These are phyloP conservation scores for Xanthostigma xanthostigma DNA, from an alignment of 2,888 invertebrate species.

Conservation along the genomic window DNA sequence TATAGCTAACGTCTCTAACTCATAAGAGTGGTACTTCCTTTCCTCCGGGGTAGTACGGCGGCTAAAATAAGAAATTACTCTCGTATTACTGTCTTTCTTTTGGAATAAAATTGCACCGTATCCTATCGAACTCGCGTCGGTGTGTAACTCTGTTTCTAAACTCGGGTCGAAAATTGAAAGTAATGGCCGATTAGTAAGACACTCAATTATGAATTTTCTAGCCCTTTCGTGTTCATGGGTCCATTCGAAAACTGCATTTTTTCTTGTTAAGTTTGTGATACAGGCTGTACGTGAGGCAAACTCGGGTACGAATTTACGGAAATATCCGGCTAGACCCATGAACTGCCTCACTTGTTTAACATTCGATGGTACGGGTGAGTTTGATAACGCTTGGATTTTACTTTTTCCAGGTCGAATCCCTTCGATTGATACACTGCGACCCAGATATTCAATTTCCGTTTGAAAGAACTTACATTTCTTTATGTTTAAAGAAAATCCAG, in stretches of 20 bases:
- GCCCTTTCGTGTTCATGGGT: conserved; percentile 11
- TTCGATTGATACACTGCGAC: conserved; percentile 14
- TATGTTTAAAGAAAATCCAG: conserved; percentile 11
- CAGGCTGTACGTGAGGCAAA: conserved; percentile 3
- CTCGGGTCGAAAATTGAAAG: conserved; percentile 16
- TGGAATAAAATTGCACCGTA: conserved; percentile 18
- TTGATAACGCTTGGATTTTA: conserved; percentile 16
- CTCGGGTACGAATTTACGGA: conserved; percentile 18
- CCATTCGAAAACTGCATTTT: conserved; percentile 9
- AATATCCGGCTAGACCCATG: conserved; percentile 19
- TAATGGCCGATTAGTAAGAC: conserved; percentile 13
- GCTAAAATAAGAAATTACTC: conserved; percentile 17
- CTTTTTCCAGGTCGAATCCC: conserved; percentile 15
- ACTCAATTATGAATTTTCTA: conserved; percentile 11
- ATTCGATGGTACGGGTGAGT: conserved; percentile 14
- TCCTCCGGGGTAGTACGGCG: conserved; percentile 15
- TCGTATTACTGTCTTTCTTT: conserved; percentile 8
- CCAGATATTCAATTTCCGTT: conserved; percentile 15
- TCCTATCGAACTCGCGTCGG: conserved; percentile 17
- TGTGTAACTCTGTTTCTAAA: conserved; percentile 16
- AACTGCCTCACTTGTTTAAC: conserved; percentile 17
- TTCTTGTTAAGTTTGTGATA: conserved; percentile 5
- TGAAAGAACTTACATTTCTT: conserved; percentile 14
- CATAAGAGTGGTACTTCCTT: conserved; percentile 17
- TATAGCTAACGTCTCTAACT: conserved; percentile 20